Percentiles rank a stretch among this genome's conserved stretches.
Conservation (phyloP, 2,888 invertebrate genomes). For the Catonia carolina region DNA sequence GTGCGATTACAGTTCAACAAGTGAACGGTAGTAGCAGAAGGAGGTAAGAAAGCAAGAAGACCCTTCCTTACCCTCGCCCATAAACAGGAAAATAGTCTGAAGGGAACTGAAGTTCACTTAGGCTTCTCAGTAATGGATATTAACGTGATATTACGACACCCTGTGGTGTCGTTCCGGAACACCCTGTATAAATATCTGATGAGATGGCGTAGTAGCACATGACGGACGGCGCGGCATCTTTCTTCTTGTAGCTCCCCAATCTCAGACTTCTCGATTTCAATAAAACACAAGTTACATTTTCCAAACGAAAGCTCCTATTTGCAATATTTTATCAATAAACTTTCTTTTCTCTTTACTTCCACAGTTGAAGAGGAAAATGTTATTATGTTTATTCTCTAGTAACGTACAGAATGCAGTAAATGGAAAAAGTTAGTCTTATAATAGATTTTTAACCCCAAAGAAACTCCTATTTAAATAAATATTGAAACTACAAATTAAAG, state of each 20-base stretch:
- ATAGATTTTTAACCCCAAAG: too few species aligned
- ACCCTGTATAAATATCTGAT: slow-evolving; percentile 17
- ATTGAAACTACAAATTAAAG: too few species aligned
- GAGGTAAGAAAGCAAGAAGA: slow-evolving; percentile 20
- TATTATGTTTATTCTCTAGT: too few species aligned
- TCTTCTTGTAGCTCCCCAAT: slow-evolving; percentile 3
- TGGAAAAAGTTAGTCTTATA: too few species aligned
- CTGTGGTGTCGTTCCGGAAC: slow-evolving; percentile 15
- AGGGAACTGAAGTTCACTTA: slow-evolving; percentile 14
- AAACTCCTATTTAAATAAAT: too few species aligned
- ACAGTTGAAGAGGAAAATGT: too few species aligned
- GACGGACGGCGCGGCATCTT: slow-evolving; percentile 6
- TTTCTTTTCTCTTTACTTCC: too few species aligned
- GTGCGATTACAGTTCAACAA: slow-evolving; percentile 19
- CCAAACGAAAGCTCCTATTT: background rate
- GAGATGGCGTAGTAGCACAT: slow-evolving; percentile 8
- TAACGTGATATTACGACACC: slow-evolving; percentile 19
- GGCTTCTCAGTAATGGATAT: slow-evolving; percentile 20
- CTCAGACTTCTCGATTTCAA: slow-evolving; percentile 7
- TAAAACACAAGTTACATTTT: slow-evolving; percentile 14
- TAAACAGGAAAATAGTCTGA: background rate
- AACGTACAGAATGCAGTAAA: too few species aligned
- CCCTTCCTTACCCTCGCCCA: slow-evolving; percentile 1
- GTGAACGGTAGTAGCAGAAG: slow-evolving; percentile 24
- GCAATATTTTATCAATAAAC: too few species aligned